A percentile compares a stretch with the other conserved stretches of the same genome.
Evolutionary conservation across 2,888 invertebrate genomes (phyloP).

Genomic region (Hololepta plana): DNA sequence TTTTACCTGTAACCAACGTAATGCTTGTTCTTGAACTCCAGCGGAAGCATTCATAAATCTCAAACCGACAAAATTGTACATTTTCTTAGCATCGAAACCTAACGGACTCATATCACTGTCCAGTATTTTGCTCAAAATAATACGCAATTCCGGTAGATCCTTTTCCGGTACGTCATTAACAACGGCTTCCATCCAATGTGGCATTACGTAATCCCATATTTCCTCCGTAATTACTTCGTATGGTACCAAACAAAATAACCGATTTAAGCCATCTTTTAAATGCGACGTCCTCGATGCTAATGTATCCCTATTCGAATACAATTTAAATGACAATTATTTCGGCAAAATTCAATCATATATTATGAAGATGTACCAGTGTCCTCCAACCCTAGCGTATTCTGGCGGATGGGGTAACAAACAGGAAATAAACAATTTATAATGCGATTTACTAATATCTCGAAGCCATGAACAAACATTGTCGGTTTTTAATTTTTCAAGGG

Average conservation of each 20-base stretch:
- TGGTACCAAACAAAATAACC: conserved; percentile 89
- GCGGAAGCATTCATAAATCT: conserved; percentile 60
- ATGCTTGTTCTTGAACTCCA: conserved; percentile 70
- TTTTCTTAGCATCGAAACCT: conserved; percentile 83
- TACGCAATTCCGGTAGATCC: conserved; percentile 67
- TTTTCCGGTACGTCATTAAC: conserved; percentile 81
- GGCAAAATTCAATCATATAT: conserved; percentile 8
- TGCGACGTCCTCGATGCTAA: conserved; percentile 75
- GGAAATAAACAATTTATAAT: conserved; percentile 79
- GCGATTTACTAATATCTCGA: conserved; percentile 58
- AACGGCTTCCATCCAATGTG: conserved; percentile 97
- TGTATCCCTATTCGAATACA: conserved; percentile 54
- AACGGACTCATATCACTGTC: conserved; percentile 92
- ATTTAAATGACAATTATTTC: conserved; percentile 2
- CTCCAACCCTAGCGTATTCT: conserved; percentile 88
- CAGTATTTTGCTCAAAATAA: conserved; percentile 78
- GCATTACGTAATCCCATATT: conserved; percentile 98
- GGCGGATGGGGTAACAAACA: conserved; percentile 92
- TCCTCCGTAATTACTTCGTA: conserved; percentile 94
- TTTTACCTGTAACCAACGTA: conserved; percentile 69
- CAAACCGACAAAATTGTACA: conserved; percentile 85
- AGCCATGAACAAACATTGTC: conserved; percentile 91
- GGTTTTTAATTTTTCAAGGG: conserved; percentile 78
- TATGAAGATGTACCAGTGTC: conserved; percentile 92
- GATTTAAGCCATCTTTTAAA: conserved; percentile 84